Evolutionary conservation across 2,797 vertebrate genomes (phyloP).

Genomic region (Rhinoraja longicauda): DNA sequence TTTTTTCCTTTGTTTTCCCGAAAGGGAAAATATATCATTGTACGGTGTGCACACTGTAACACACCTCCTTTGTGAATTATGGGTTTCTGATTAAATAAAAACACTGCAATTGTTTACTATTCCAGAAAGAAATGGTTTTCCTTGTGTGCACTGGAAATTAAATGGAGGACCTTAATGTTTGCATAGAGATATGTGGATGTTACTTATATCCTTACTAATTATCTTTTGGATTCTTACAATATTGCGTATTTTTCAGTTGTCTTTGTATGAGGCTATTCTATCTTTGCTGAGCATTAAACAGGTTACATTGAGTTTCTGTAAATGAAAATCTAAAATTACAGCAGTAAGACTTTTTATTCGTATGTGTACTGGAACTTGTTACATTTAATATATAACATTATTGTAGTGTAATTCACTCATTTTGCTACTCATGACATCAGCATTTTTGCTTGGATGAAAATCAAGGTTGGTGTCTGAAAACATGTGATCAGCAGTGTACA

Average conservation of each 20-base stretch:
- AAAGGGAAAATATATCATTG: slow-evolving; percentile 24
- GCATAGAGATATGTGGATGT: slow-evolving; percentile 33
- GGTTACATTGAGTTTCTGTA: slow-evolving; percentile 10
- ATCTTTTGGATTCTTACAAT: slow-evolving; percentile 37
- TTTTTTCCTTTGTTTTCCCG: slow-evolving; percentile 19
- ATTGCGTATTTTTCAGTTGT: not conserved
- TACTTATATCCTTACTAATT: slow-evolving; percentile 34
- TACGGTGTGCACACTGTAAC: slow-evolving; percentile 28
- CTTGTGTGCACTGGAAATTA: slow-evolving; percentile 13
- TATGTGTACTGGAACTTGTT: slow-evolving; percentile 1
- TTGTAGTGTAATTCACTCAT: not conserved
- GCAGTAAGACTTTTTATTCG: slow-evolving; percentile 4
- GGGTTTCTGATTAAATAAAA: slow-evolving; percentile 36
- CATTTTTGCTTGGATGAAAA: slow-evolving; percentile 15
- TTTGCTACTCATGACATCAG: not conserved
- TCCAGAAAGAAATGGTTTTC: not conserved
- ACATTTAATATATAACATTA: slow-evolving; percentile 16
- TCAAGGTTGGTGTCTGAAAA: not conserved
- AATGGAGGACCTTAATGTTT: slow-evolving; percentile 11
- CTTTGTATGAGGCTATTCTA: not conserved
- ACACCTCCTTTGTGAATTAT: slow-evolving; percentile 29
- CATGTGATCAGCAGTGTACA: not conserved
- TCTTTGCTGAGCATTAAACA: slow-evolving; percentile 29
- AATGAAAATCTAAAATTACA: not conserved
- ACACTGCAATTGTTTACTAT: not conserved